Percentiles rank a stretch among this genome's conserved stretches.
Evolutionary conservation across 2,797 vertebrate species (phyloP).

Genomic region (Corythornis leucogaster): DNA sequence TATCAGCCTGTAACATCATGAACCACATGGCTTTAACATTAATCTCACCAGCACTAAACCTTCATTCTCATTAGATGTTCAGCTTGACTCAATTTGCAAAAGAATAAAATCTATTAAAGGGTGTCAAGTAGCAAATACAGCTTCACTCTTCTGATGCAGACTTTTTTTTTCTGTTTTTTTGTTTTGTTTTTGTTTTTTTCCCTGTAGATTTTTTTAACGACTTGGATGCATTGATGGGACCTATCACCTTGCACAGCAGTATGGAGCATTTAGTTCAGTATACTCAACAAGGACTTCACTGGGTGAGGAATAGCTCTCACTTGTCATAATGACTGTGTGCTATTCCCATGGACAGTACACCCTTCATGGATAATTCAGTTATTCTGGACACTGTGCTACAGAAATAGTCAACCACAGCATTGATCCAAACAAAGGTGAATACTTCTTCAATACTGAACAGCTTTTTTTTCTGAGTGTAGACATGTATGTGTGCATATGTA

Average conservation of each 20-base stretch:
- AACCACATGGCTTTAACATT: conserved; percentile 29
- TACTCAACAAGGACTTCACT: conserved; percentile 96
- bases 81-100: conserved; percentile 45
- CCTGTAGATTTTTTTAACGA: conserved; percentile 96
- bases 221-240: conserved; percentile 94
- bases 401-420: conserved; percentile 69
- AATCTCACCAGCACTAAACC: conserved; percentile 44
- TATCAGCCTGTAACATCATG: conserved; percentile 43
- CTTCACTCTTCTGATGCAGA: conserved; percentile 21
- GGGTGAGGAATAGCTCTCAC: conserved; percentile 93
- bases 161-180: neutral
- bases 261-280: conserved; percentile 96
- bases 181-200: neutral
- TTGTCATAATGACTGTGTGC: conserved; percentile 80
- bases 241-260: conserved; percentile 96
- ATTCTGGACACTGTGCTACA: conserved; percentile 81
- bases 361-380: conserved; percentile 64
- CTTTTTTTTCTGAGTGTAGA: conserved; percentile 58
- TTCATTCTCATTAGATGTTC: conserved; percentile 40
- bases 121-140: conserved; percentile 35
- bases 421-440: conserved; percentile 73
- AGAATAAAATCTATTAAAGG: conserved; percentile 49
- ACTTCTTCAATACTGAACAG: conserved; percentile 61
- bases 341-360: neutral
- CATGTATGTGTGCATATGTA: conserved; percentile 38